A percentile compares a stretch with the other conserved stretches of the same genome.
Evolutionary conservation across 2,888 invertebrate genomes (phyloP).

Genomic region (Hybos culiciformis): DNA sequence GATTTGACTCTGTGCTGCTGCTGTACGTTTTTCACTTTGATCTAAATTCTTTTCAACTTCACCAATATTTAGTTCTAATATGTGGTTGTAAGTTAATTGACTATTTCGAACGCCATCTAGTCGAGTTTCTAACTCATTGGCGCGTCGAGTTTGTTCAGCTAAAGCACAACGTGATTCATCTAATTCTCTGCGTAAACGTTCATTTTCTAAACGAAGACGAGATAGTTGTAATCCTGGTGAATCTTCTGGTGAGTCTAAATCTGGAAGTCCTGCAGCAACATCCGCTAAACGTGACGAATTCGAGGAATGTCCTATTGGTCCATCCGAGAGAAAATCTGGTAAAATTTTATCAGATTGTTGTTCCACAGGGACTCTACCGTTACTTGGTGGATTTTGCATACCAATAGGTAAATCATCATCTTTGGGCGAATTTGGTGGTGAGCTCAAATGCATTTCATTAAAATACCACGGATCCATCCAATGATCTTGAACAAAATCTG

Average conservation of each 20-base stretch:
- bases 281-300: slow-evolving; percentile 32
- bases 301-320: slow-evolving; percentile 41
- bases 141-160: slow-evolving; percentile 39
- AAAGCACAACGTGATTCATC: slow-evolving; percentile 41
- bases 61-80: slow-evolving; percentile 42
- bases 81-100: slow-evolving; percentile 40
- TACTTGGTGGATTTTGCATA: slow-evolving; percentile 8
- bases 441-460: slow-evolving; percentile 28
- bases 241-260: slow-evolving; percentile 32
- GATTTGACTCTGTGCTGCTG: slow-evolving; percentile 47
- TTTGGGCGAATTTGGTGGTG: slow-evolving; percentile 27
- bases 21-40: slow-evolving; percentile 45
- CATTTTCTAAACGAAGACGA: slow-evolving; percentile 28
- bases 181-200: slow-evolving; percentile 41
- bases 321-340: slow-evolving; percentile 59
- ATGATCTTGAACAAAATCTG: slow-evolving; percentile 84
- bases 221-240: slow-evolving; percentile 24
- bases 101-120: slow-evolving; percentile 38
- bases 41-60: slow-evolving; percentile 45
- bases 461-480: slow-evolving; percentile 52
- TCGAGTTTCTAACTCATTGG: slow-evolving; percentile 41
- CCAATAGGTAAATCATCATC: slow-evolving; percentile 18
- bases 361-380: slow-evolving; percentile 3
- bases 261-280: slow-evolving; percentile 31
- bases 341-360: slow-evolving; percentile 36